Conservation (phyloP, 2,797 vertebrate genomes). For the Melanotaenia nigrans region DNA sequence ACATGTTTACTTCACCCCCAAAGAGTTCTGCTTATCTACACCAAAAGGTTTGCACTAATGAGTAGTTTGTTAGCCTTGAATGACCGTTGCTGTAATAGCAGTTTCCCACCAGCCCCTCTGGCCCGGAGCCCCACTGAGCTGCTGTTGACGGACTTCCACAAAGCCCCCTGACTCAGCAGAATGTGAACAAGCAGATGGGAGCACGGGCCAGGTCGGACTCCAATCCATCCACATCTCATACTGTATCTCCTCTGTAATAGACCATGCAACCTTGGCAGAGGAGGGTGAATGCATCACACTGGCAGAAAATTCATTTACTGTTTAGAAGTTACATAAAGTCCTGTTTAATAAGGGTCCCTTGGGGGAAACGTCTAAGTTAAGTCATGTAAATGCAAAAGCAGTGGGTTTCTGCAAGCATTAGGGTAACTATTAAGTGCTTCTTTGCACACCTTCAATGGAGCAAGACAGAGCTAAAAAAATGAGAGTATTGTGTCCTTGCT, state of each 20-base stretch:
- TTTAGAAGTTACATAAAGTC: slow-evolving; percentile 23
- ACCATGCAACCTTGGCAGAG: slow-evolving; percentile 46
- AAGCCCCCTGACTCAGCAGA: slow-evolving; percentile 77
- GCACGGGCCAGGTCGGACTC: slow-evolving; percentile 42
- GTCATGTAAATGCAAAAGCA: slow-evolving; percentile 4
- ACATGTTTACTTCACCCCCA: slow-evolving; percentile 27
- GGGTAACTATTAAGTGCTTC: background rate
- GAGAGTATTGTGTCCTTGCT: background rate
- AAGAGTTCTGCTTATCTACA: slow-evolving; percentile 45
- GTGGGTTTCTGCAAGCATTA: background rate
- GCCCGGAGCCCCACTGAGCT: slow-evolving; percentile 52
- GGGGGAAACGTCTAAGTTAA: background rate
- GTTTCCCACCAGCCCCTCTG: slow-evolving; percentile 62
- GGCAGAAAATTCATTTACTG: slow-evolving; percentile 23
- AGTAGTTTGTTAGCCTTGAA: slow-evolving; percentile 25
- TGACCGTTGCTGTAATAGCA: slow-evolving; percentile 33
- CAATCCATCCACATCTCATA: slow-evolving; percentile 44
- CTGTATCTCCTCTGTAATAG: slow-evolving; percentile 44
- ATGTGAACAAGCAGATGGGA: slow-evolving; percentile 57
- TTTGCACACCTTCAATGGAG: background rate
- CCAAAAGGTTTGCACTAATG: slow-evolving; percentile 37
- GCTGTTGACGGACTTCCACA: slow-evolving; percentile 72
- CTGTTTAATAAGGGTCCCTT: slow-evolving; percentile 6
- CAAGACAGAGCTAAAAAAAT: background rate
- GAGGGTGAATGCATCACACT: slow-evolving; percentile 31